Conservation (phyloP, 2,888 invertebrate species). For the Petrolisthes cinctipes region DNA sequence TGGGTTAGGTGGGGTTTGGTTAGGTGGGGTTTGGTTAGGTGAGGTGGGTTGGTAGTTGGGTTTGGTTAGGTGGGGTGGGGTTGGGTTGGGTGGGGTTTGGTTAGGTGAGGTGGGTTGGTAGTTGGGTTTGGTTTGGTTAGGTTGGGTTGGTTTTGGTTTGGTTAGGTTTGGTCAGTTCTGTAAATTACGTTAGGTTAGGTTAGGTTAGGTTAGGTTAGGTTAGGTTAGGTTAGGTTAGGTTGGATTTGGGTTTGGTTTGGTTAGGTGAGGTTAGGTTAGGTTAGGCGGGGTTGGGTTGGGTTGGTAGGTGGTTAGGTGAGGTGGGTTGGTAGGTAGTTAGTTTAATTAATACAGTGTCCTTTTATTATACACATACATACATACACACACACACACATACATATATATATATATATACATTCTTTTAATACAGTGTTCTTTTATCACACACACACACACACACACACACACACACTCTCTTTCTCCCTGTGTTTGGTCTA, state of each 20-base stretch:
- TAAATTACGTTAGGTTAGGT: background rate
- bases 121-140: background rate
- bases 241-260: no score
- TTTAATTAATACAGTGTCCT: no score
- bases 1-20: background rate
- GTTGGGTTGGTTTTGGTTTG: background rate
- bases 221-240: background rate
- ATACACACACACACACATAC: slow-evolving; percentile 1
- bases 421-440: background rate
- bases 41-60: background rate
- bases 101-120: no score
- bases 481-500: no score
- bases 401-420: background rate
- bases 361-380: background rate
- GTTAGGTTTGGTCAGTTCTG: background rate
- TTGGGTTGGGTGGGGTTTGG: background rate
- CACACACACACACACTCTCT: no score
- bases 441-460: no score
- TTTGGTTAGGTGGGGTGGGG: background rate
- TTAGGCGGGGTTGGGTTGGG: no score
- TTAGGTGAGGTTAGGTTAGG: no score
- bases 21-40: background rate
- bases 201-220: background rate
- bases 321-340: no score
- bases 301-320: no score